Conservation (phyloP, 2,797 vertebrate species). For the Crypturellus tataupa region DNA sequence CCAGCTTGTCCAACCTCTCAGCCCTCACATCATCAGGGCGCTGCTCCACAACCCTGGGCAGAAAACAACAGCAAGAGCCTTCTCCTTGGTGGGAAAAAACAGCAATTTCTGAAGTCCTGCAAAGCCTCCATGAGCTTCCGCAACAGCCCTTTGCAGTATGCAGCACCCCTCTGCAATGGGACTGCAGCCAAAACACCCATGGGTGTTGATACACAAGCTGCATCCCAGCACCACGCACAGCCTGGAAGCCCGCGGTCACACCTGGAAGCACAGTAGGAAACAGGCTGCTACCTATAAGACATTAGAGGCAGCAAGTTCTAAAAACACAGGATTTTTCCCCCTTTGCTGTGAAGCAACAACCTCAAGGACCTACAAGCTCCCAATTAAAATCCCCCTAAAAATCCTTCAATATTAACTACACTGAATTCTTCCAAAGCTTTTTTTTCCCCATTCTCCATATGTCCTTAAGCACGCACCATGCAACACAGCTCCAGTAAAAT, state of each 20-base stretch:
- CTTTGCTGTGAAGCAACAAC: not conserved
- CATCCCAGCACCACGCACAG: not conserved
- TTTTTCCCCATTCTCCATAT: not conserved
- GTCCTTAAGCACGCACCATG: not conserved
- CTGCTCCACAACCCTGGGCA: not conserved
- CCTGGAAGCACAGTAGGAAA: not conserved
- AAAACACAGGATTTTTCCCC: not conserved
- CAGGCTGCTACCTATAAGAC: not conserved
- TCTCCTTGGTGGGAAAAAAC: not conserved
- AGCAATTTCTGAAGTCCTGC: not conserved
- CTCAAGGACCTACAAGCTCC: not conserved
- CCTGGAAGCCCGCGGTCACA: accelerated
- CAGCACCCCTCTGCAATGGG: no score
- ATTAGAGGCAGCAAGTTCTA: not conserved
- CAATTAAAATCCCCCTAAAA: not conserved
- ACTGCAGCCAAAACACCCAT: not conserved
- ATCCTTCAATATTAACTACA: not conserved
- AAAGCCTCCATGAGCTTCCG: not conserved
- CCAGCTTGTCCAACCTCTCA: accelerated
- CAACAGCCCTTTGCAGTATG: not conserved
- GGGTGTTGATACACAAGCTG: not conserved
- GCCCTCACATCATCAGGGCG: not conserved
- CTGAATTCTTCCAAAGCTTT: not conserved
- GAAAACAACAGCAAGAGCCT: not conserved
- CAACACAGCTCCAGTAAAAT: not conserved